Evolutionary conservation across 2,888 invertebrate genomes (phyloP), one percentile per base, ranked within the genome.

Genomic region (Leucozona laternaria): DNA sequence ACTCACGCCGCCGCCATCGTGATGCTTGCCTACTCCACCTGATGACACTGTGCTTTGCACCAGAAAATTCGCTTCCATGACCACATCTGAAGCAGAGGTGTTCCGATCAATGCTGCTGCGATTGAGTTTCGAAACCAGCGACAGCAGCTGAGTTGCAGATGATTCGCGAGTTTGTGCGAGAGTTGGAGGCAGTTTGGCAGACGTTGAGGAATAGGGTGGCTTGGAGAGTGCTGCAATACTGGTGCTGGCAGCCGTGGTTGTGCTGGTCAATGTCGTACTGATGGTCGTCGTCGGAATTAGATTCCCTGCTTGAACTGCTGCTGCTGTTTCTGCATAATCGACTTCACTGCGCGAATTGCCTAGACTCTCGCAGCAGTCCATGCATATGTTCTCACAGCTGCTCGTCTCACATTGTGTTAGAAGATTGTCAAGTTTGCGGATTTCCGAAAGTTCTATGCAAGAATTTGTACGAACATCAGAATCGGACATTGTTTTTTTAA

Each of bases 391-490:
- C 80, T 90, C 90, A 87, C 90, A 90, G 79, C 90, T 90, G 45
- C 89, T 90, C 40, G 90, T 88, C 73, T 90, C 90, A 88, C 90
- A 90, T 88, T 90, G 90, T 55, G 89, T 90, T 75, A 90, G 83
- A 20, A 90, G 88, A 79, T 88, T 89, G 88, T 90, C 90, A 68
- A 90, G 87, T 76, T 90, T 90, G 53, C 90, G 89, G 55, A 90
- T 90, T 86, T 90, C 90, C 37, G 89, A 89, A 57, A 90, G 85
- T 89, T 90, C 90, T 88, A 90, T 90, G 83, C 89, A 89, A 55
- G 90, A 90, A 89, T 89, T 90, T 60, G 90, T 89, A 79, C 88
- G 88, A 73, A 89, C 88, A 88, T 89, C 89, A 72, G 88, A 88
- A 81, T 90, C 90, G 79, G 89, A 90, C 90, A 90, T 90, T n/a